Base-by-base conservation (phyloP, 1,140 invertebrate genomes). In the Macrobrachium nipponense region DNA sequence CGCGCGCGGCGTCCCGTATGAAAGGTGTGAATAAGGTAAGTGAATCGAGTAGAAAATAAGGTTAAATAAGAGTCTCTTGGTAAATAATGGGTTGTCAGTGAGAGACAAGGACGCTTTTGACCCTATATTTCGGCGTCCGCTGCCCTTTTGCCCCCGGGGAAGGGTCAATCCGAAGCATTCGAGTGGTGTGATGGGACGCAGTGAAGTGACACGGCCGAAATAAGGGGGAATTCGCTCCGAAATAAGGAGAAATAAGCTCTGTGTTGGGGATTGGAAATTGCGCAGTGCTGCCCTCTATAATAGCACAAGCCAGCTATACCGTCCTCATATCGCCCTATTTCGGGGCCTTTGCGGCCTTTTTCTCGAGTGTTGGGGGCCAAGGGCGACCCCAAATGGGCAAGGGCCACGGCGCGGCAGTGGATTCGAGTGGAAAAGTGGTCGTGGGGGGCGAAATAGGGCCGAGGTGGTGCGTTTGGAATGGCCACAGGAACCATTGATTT, bases 221-320 rank as follows among this genome's bases (percentile, higher is more conserved):
- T 20, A 20, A 17, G 15, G 62, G 1, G 20, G 5, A 64, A 64
- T 17, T 64, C 15, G 62, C 20, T 64, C 20, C 62, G 27, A 36
- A 36, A 36, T 36, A 36, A 36, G 27, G 27, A 36, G 27, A 64
- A 64, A 20, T 64, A 64, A 20, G 62, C 62, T 17, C 15, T 64
- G 62, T 17, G 62, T 64, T 36, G 27, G 27, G 27, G 23, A n/a
- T 5, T 23, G 76, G 23, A 14, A 59, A 76, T 8, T 78, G 76
- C 44, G 51, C 59, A 78, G 76, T 78, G 76, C 44, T 78, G 76
- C 76, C 76, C 44, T 78, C 76, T 78, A 78, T 59, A 58, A 78
- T 7, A 36, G 14, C 17, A 7, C n/a, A 73, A 18, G 27, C 27
- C 27, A 36, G 27, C 27, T 36, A 36, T 36, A 36, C 27, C 27